Base-by-base conservation (phyloP, 2,113 vertebrate species). In the Pygoscelis adeliae region DNA sequence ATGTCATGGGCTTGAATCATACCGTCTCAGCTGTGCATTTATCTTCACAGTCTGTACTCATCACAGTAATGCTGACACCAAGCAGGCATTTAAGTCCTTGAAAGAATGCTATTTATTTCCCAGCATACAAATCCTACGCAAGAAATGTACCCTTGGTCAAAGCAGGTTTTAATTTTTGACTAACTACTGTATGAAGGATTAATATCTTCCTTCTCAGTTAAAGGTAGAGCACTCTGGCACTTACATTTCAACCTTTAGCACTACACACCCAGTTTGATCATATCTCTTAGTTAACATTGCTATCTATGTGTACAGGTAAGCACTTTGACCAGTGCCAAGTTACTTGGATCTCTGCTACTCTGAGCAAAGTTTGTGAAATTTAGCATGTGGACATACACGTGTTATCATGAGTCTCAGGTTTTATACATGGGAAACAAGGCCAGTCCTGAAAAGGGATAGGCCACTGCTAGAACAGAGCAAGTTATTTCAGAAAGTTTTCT, bases 311-410 rank as follows among this genome's bases (percentile, higher is more conserved):
- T 13, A 49, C 2, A 66, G 66, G n/a, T 10, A 92, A 78, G 56
- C 0, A 0, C 7, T 74, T 49, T 87, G 56, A 71, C n/a, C 69
- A 93, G 7, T 16, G 65, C 42, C 55, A 58, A 87, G 34, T 78
- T 47, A 76, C 61, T 71, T 11, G 9, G 61, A 13, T 47, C 55
- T 67, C 77, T 67, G 65, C 73, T 81, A 38, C 47, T 80, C 50
- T 38, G 94, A 97, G 59, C 83, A 95, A 96, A 96, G 94, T 83
- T 89, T 83, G 38, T 9, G 17, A 73, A 58, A 61, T 46, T 36
- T 11, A 79, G 56, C 61, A 61, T 26, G 47, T 79, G 34, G 47
- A 52, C 29, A 18, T 13, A 89, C 17, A 40, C 0, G 1, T 13
- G n/a, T 16, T 44, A 62, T 17, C 7, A 34, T 0, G 0, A 77